Percentiles rank a stretch among this genome's conserved stretches.
These are phyloP conservation scores for Brassicogethes aeneus DNA, from an alignment of 2,888 invertebrate genomes.

Conservation along the genomic window DNA sequence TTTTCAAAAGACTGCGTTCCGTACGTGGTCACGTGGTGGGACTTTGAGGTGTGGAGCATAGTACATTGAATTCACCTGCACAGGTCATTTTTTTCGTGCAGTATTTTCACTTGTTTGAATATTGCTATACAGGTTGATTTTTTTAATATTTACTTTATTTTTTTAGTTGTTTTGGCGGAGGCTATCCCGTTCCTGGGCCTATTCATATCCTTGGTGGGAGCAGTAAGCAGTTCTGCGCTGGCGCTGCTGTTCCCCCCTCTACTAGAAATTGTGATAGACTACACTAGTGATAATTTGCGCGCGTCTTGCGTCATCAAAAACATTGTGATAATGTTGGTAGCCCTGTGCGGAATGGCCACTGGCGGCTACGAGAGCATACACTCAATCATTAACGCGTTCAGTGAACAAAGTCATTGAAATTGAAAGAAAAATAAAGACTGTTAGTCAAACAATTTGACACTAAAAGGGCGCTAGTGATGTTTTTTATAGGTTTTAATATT, in stretches of 20 bases:
- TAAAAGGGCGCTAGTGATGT: constrained; percentile 8
- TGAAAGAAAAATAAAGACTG: constrained; percentile 10
- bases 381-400: constrained; percentile 49
- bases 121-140: too few relatives aligned
- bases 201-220: constrained; percentile 88
- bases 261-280: constrained; percentile 67
- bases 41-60: too few relatives aligned
- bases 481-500: constrained; percentile 9
- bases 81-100: too few relatives aligned
- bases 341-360: constrained; percentile 60
- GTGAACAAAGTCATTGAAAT: constrained; percentile 4
- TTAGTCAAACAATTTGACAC: constrained; percentile 11
- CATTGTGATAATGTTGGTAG: constrained; percentile 54
- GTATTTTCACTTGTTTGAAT: too few relatives aligned
- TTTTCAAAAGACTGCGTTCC: too few relatives aligned
- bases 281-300: constrained; percentile 49
- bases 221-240: constrained; percentile 78
- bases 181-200: constrained; percentile 76
- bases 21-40: too few relatives aligned
- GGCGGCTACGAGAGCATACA: constrained; percentile 68
- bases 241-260: constrained; percentile 84
- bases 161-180: constrained; percentile 74
- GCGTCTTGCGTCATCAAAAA: constrained; percentile 50
- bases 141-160: constrained; percentile 7
- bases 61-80: too few relatives aligned